phyloP scores from a whole-genome alignment of 2,888 invertebrate species.

The Brenthis ino region DNA sequence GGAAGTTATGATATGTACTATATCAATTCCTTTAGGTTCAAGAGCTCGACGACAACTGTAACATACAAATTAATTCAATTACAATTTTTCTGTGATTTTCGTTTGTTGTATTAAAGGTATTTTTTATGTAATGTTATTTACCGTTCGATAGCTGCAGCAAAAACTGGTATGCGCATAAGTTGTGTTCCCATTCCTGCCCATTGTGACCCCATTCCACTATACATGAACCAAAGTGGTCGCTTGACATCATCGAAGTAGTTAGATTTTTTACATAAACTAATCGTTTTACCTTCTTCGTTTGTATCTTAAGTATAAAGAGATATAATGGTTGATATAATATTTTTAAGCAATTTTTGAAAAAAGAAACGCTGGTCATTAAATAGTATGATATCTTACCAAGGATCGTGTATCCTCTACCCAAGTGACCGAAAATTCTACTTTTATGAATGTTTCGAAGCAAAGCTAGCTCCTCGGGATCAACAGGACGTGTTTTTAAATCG shows the following conservation, averaged over 20 bases:
- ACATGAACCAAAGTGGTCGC: constrained; percentile 85
- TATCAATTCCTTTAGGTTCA: constrained; percentile 83
- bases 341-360: too few species aligned
- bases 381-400: constrained; percentile 47
- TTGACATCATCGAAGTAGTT: constrained; percentile 52
- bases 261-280: not conserved
- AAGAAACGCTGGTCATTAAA: too few species aligned
- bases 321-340: too few species aligned
- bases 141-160: constrained; percentile 61
- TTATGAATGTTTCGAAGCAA: constrained; percentile 62
- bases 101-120: not conserved
- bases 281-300: too few species aligned
- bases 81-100: too few species aligned
- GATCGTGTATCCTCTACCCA: constrained; percentile 62
- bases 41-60: constrained; percentile 74
- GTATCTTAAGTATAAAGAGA: too few species aligned
- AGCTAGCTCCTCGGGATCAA: constrained; percentile 66
- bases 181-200: constrained; percentile 85
- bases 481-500: constrained; percentile 54
- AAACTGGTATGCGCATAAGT: constrained; percentile 84
- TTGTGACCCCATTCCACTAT: constrained; percentile 68
- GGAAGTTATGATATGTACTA: constrained; percentile 85
- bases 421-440: constrained; percentile 55
- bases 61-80: constrained; percentile 19
- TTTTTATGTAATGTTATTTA: not conserved